Conservation (phyloP, 2,888 invertebrate genomes). For the Brachyptera risi region DNA sequence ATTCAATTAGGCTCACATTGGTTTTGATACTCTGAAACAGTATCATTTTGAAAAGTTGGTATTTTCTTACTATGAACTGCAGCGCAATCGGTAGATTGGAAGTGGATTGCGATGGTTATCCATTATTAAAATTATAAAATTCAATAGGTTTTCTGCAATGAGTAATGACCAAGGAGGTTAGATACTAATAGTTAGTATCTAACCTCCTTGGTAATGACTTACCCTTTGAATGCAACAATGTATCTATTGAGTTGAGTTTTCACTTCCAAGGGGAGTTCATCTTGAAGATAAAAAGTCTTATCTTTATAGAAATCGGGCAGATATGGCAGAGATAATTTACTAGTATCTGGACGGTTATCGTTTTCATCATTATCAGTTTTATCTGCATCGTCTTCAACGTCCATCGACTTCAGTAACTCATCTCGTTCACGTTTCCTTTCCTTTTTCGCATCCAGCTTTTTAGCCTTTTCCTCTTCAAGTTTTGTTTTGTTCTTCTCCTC, state of each 20-base stretch:
- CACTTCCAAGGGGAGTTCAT: slow-evolving; percentile 42
- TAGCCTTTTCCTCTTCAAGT: slow-evolving; percentile 24
- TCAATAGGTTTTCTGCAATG: no score
- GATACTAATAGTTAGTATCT: no score
- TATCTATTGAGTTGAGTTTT: slow-evolving; percentile 47
- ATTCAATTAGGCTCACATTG: no score
- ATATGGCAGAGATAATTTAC: slow-evolving; percentile 36
- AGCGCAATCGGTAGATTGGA: no score
- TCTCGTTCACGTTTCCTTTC: neutral
- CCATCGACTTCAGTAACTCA: slow-evolving; percentile 9
- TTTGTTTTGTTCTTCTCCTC: slow-evolving; percentile 35
- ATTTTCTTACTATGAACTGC: no score
- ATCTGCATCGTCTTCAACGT: slow-evolving; percentile 36
- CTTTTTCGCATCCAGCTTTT: neutral
- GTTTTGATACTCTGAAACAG: no score
- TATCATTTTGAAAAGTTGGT: no score
- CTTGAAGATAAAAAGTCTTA: slow-evolving; percentile 49
- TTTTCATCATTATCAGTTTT: slow-evolving; percentile 44
- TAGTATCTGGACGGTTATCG: slow-evolving; percentile 12
- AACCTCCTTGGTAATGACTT: no score
- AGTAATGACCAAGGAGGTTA: no score
- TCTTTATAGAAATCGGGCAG: slow-evolving; percentile 51
- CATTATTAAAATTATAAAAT: no score
- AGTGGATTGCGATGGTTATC: no score
- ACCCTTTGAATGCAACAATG: slow-evolving; percentile 61